Conservation (phyloP, 2,113 vertebrate species). For the Irena cyanogastra region DNA sequence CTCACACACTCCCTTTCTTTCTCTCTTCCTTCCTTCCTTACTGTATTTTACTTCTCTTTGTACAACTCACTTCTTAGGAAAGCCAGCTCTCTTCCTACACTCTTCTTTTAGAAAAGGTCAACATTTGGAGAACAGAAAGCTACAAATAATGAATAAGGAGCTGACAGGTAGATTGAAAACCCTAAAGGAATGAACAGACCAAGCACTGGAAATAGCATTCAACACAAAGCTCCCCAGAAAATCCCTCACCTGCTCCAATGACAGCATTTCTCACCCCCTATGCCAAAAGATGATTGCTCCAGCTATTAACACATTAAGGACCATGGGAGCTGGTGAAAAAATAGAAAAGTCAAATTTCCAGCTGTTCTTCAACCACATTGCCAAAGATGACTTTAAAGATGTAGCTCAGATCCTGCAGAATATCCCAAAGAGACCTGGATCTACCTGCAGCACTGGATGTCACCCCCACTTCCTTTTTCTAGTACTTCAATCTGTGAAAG, state of each 20-base stretch:
- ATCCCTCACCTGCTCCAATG: not conserved
- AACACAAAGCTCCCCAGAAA: not conserved
- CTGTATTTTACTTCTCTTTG: not conserved
- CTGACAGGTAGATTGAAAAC: constrained; percentile 16
- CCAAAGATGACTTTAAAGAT: not conserved
- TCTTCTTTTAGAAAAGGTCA: constrained; percentile 19
- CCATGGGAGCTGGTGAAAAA: not conserved
- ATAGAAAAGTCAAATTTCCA: not conserved
- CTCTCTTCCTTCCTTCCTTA: not conserved
- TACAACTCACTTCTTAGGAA: not conserved
- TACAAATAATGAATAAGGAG: constrained; percentile 4
- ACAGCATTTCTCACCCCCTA: not conserved
- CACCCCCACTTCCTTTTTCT: not conserved
- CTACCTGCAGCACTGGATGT: not conserved
- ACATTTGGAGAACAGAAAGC: not conserved
- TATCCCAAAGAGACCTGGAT: not conserved
- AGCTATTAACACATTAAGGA: not conserved
- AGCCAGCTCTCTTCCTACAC: not conserved
- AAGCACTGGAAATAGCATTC: not conserved
- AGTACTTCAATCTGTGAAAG: not conserved
- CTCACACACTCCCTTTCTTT: too few species aligned
- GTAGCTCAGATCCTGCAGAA: not conserved
- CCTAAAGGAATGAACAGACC: not conserved
- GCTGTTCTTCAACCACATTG: not conserved
- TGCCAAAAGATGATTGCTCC: not conserved